Evolutionary conservation across 2,888 invertebrate genomes (phyloP).

Genomic region (Oconnorella tubifera): DNA sequence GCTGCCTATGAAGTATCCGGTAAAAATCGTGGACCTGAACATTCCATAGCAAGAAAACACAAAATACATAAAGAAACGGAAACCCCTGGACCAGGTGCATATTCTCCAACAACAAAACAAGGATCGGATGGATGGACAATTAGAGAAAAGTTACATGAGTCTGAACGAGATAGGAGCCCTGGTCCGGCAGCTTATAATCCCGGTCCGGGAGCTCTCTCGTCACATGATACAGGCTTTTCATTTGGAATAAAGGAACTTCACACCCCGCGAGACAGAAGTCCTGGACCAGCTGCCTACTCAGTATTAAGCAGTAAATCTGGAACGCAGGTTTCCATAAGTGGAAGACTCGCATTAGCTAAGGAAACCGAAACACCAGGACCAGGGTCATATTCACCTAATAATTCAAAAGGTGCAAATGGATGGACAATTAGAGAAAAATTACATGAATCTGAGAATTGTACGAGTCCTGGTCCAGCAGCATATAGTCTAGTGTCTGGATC

Average conservation of each 20-base stretch:
- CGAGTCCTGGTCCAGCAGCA: constrained; percentile 4
- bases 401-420: not conserved
- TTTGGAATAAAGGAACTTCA: not conserved
- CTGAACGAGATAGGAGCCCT: constrained; percentile 8
- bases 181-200: constrained; percentile 13
- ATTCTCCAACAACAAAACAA: not conserved
- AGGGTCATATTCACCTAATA: no score
- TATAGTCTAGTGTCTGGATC: no score
- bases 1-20: constrained; percentile 7
- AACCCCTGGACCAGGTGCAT: constrained; percentile 13
- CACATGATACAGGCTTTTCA: not conserved
- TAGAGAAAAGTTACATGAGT: constrained; percentile 1
- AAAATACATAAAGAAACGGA: no score
- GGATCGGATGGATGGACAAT: constrained; percentile 6
- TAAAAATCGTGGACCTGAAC: constrained; percentile 8
- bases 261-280: not conserved
- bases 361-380: not conserved
- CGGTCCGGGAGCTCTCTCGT: not conserved
- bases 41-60: constrained; percentile 5
- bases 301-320: not conserved
- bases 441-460: constrained; percentile 2
- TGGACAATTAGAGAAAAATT: constrained; percentile 6
- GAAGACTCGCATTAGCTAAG: not conserved
- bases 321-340: constrained; percentile 2
- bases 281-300: constrained; percentile 15